Conservation (phyloP, 2,113 vertebrate genomes). For the Trogon surrucura region DNA sequence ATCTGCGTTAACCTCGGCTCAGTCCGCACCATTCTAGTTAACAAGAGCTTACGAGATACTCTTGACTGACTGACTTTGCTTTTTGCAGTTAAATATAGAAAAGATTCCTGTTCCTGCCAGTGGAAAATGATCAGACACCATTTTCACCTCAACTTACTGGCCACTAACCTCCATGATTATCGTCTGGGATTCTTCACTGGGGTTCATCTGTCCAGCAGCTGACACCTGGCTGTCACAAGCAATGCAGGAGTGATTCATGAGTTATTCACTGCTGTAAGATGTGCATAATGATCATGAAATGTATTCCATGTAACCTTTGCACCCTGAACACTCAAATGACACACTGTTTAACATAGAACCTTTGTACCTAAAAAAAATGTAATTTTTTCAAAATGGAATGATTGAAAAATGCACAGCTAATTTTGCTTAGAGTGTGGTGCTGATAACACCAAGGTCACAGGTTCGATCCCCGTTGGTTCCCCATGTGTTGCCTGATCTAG, state of each 20-base stretch:
- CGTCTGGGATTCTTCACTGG: conserved; percentile 44
- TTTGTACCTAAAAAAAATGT: rapidly evolving
- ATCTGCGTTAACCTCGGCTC: neutral
- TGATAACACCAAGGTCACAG: too few relatives aligned
- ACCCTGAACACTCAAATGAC: neutral
- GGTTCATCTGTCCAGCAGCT: neutral
- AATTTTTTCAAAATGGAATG: neutral
- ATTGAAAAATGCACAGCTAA: neutral
- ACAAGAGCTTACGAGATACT: neutral
- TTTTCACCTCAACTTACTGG: neutral
- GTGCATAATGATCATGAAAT: neutral
- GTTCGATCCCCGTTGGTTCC: too few relatives aligned
- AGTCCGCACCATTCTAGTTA: too few relatives aligned
- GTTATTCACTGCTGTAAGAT: rapidly evolving
- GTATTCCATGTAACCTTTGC: neutral
- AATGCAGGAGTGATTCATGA: neutral
- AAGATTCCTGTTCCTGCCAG: neutral
- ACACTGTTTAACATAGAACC: too few relatives aligned
- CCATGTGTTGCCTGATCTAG: too few relatives aligned
- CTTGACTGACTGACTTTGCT: neutral
- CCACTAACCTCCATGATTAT: conserved; percentile 51
- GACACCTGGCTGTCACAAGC: neutral
- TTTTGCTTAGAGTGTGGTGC: too few relatives aligned
- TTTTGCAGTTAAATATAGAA: neutral
- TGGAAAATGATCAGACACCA: rapidly evolving